Evolutionary conservation across 2,797 vertebrate species (phyloP), one percentile per base, ranked within the genome.

Genomic region (Threskiornis aethiopicus): DNA sequence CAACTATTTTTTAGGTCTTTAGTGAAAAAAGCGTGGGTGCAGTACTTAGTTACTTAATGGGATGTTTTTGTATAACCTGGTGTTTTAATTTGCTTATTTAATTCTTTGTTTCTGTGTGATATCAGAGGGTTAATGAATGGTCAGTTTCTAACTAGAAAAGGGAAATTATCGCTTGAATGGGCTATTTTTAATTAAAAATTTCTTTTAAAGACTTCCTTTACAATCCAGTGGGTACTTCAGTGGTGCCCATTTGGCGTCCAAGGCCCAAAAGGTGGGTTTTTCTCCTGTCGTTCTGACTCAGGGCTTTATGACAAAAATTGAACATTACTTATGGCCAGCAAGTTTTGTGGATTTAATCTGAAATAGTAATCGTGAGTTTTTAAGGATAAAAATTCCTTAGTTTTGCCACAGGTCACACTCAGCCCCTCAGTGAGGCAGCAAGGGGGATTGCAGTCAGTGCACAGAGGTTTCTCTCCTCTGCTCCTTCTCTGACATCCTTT

Each of bases 381-480:
- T 58, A 72, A 64, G 37, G 9, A 42, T 25, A 52, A 41, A 66
- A 83, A 24, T 18, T 58, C 11, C 16, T 59, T 55, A 1, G 0
- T 80, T 91, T 69, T 57, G 13, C 24, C 13, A 25, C 19, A 59
- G 39, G 22, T 76, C 39, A 28, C 20, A 9, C 9, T 71, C 28
- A 18, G 10, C 7, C 16, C 41, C 51, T 82, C 42, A 26, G 5
- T 1, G 4, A 64, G 24, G 37, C 20, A 67, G 20, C 0, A 0
- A 20, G 19, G 6, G 5, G 9, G 0, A 5, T 10, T 17, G 2
- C 0, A 3, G 41, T 42, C 1, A 1, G 26, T 29, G 10, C 26
- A 11, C 0, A 54, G 29, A 51, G 14, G 4, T 84, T 89, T 76
- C 35, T 29, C 12, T 42, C 24, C 65, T 29, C 12, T 54, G 16